Conservation (phyloP, 2,113 vertebrate species). For the Rhabdornis inornatus region DNA sequence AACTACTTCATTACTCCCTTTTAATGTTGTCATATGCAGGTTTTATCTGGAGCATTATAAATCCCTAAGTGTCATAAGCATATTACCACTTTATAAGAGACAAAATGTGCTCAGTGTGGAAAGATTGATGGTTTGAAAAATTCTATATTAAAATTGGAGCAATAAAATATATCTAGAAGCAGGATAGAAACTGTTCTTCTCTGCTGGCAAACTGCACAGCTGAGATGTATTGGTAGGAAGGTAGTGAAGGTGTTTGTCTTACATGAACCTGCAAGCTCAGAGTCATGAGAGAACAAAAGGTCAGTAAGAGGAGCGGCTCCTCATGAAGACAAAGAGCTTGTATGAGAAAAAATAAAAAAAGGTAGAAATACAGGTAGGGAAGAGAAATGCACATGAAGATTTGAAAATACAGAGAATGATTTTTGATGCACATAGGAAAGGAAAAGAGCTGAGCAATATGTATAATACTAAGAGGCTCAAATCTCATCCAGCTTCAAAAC, state of each 20-base stretch:
- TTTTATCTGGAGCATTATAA: neutral
- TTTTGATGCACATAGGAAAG: neutral
- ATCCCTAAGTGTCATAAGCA: neutral
- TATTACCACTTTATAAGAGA: neutral
- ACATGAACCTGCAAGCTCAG: neutral
- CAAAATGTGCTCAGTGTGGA: neutral
- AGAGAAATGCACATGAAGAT: neutral
- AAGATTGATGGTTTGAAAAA: neutral
- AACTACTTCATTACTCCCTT: neutral
- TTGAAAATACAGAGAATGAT: neutral
- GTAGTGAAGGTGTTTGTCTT: neutral
- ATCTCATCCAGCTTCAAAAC: neutral
- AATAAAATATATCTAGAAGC: neutral
- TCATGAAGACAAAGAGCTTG: neutral
- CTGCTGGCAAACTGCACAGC: neutral
- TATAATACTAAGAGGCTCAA: neutral
- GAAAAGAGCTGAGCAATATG: neutral
- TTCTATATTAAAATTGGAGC: neutral
- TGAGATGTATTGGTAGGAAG: neutral
- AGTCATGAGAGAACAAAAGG: neutral
- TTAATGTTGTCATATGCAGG: neutral
- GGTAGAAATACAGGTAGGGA: neutral
- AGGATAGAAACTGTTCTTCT: neutral
- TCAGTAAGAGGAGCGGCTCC: neutral
- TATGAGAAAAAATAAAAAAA: neutral